Percentiles rank a stretch among this genome's conserved stretches.
phyloP scores from a whole-genome alignment of 2,888 invertebrate genomes.

The Stratiomys singularior region DNA sequence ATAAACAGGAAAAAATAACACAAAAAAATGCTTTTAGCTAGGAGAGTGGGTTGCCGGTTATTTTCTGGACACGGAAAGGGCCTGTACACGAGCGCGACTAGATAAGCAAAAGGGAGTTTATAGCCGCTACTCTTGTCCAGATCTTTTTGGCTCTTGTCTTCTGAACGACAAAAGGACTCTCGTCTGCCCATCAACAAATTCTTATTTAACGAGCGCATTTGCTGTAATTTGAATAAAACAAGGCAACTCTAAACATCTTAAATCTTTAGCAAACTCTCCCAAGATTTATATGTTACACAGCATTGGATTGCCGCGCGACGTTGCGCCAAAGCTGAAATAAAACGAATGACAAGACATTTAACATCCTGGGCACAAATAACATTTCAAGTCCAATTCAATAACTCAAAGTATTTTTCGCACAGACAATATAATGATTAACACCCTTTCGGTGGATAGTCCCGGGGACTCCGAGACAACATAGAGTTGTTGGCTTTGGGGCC shows the following conservation, averaged over 20 bases:
- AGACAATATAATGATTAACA: conserved; percentile 43
- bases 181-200: too few relatives aligned
- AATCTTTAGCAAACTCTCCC: neutral
- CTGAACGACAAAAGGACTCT: neutral
- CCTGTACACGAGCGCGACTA: neutral
- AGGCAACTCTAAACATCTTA: neutral
- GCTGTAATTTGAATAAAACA: neutral
- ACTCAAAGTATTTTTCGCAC: conserved; percentile 39
- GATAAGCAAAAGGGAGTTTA: neutral
- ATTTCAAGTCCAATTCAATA: conserved; percentile 44
- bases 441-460: conserved; percentile 31
- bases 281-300: conserved; percentile 21
- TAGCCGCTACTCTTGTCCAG: too few relatives aligned
- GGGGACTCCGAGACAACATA: neutral
- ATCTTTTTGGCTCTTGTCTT: neutral
- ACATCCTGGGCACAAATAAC: conserved; percentile 43
- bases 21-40: neutral
- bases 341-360: conserved; percentile 33
- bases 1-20: neutral
- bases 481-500: neutral
- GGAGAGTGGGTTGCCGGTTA: neutral
- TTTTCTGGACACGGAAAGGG: too few relatives aligned
- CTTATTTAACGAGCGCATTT: too few relatives aligned
- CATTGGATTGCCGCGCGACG: conserved; percentile 8
- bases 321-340: conserved; percentile 8